Conservation (phyloP, 2,888 invertebrate species). For the Melipona bicolor region DNA sequence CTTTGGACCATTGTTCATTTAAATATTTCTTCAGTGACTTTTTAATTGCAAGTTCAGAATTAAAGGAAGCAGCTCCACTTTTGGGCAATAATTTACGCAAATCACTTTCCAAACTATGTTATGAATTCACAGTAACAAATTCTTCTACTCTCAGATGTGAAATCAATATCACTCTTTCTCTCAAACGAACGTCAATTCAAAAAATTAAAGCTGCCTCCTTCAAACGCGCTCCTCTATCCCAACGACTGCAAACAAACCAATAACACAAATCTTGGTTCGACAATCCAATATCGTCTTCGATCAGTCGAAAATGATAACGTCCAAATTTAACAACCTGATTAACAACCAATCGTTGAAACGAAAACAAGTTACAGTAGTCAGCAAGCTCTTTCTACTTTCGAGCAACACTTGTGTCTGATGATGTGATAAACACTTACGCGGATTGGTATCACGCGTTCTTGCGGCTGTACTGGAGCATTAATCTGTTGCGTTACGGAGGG, state of each 20-base stretch:
- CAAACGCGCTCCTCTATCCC: not conserved
- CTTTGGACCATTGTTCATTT: no score
- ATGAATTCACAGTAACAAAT: not conserved
- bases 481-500: slow-evolving; percentile 53
- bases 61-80: not conserved
- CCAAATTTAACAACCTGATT: not conserved
- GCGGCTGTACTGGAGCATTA: slow-evolving; percentile 64
- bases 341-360: not conserved
- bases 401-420: not conserved
- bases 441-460: slow-evolving; percentile 77
- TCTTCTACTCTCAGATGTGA: not conserved
- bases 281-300: not conserved
- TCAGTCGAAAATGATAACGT: not conserved
- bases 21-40: no score
- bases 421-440: slow-evolving; percentile 53
- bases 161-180: not conserved
- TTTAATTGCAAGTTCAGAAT: not conserved
- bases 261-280: not conserved
- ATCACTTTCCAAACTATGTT: not conserved
- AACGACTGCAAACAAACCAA: not conserved
- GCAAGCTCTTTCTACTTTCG: not conserved
- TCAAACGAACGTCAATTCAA: not conserved
- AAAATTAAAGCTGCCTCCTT: not conserved
- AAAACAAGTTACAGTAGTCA: not conserved
- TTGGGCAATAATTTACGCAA: not conserved